Base-by-base conservation (phyloP, 2,797 vertebrate species). In the Crocodylus rhombifer region DNA sequence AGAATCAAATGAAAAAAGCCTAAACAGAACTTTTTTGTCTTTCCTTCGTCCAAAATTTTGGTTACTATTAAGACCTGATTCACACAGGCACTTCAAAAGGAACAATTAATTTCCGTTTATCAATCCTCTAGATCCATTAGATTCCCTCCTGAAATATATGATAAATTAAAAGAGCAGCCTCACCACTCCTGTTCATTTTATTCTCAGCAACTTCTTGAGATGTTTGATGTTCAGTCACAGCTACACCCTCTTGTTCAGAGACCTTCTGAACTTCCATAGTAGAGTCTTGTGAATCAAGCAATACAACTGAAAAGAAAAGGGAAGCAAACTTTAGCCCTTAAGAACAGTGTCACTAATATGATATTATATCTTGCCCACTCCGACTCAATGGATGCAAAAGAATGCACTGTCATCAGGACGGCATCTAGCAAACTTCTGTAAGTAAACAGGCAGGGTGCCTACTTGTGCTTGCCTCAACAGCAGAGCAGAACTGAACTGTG, bases 271-370 rank as follows among this genome's bases (percentile, higher is more conserved):
- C 77, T 30, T 98, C 97, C 93, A 79, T 84, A 26, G 97, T 88
- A 64, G 98, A 99, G 21, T 99, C 98, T 96, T 99, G 96, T 26
- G 99, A 99, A 93, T 99, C 99, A 88, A 98, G 97, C 1, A 99
- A 96, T 67, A 98, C 98, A 67, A 99, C 99, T 99, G 84, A 82
- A 95, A 58, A 20, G 74, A 93, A 89, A 5, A 30, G 42, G n/a
- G n/a, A 88, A 82, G 82, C 25, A 36, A 85, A 85, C 75, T 30
- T 51, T 86, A 30, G 23, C 77, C 58, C 74, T 26, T 13, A 89
- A 84, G 28, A 84, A 77, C 36, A 82, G 16, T 91, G 63, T 14
- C 26, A 42, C 17, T 18, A 62, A n/a, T 73, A 55, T 20, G 58
- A 28, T 28, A 58, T 84, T 69, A 8, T 55, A 73, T 9, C 33